Evolutionary conservation across 2,113 vertebrate genomes (phyloP), one percentile per base, ranked within the genome.

Genomic region (Amphiprion ocellaris): DNA sequence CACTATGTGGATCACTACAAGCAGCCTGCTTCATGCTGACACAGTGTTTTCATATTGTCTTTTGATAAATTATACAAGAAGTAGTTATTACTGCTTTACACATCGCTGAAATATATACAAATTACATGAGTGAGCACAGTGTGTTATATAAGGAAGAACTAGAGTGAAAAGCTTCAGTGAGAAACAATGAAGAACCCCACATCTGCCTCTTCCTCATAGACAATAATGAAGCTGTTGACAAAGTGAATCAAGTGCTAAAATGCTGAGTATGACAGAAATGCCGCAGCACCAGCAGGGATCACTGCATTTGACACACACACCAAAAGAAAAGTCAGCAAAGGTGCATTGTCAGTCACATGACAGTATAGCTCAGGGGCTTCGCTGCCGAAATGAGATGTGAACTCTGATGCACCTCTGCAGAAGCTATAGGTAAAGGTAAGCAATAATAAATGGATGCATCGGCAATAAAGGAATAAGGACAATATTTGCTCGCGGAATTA

Each of bases 401-500:
- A 90, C 90, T 84, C 49, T 47, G 81, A 82, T 74, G 84, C 82
- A 84, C 83, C 87, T 76, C 81, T 49, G 79, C 81, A 58, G 46
- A 67, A 70, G 82, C 75, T 54, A 58, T 86, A 66, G 82, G 87
- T 86, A 26, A 67, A 83, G 64, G 88, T 85, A 87, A 84, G 87
- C 86, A 91, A 89, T 90, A 91, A 87, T 77, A 87, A 84, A 87
- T 79, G 67, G 82, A 85, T 63, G 80, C 69, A 83, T 88, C 54
- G 44, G 61, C 81, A 85, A 69, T 87, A 83, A 82, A 87, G 72
- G 53, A 74, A 84, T 52, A 79, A 76, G 56, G 70, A 89, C 62
- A 91, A 92, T 87, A 90, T 93, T 89, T 89, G 82, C 85, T 89
- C 23, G n/a, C 75, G 56, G 84, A 85, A 85, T 90, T 77, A 79